Evolutionary conservation across 2,113 vertebrate species (phyloP), one percentile per base, ranked within the genome.

Genomic region (Struthio camelus): DNA sequence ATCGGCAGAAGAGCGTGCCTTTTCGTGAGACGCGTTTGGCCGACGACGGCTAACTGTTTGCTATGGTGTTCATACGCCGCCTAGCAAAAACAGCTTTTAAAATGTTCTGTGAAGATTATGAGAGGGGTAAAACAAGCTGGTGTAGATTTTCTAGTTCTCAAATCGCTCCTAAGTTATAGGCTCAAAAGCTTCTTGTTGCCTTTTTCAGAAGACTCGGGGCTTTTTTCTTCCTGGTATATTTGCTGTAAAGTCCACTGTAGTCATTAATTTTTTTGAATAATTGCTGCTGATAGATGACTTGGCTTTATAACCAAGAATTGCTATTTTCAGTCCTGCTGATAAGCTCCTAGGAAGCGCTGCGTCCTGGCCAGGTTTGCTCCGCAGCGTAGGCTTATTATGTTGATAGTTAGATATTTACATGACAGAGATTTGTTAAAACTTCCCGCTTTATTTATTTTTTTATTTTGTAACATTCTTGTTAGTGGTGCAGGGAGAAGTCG

Each of bases 401-500:
- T 65, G 93, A n/a, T 80, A 69, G 89, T 80, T 51, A 64, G 89
- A 59, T 10, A 13, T 89, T 69, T 91, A 75, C 79, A 0, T 5
- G 75, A 89, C 71, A 77, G 38, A 2, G 91, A 69, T 72, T 85
- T 25, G 23, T 71, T 93, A 32, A 36, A 17, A 51, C 71, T 72
- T 56, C n/a, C n/a, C n/a, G n/a, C n/a, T n/a, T n/a, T n/a, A n/a
- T n/a, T n/a, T n/a, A n/a, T n/a, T n/a, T n/a, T n/a, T n/a, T n/a
- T n/a, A n/a, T n/a, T n/a, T 58, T 24, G 30, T 22, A 42, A 6
- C 7, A 14, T 9, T 71, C 65, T 36, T 14, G 42, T 2, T 91
- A 77, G 89, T 58, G 2, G 50, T 20, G 84, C 67, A 91, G 48
- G 80, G 87, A 87, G 80, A 91, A 76, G 59, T n/a, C 42, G 58